Evolutionary conservation across 2,888 invertebrate genomes (phyloP).

Genomic region (Rhagonycha fulva): DNA sequence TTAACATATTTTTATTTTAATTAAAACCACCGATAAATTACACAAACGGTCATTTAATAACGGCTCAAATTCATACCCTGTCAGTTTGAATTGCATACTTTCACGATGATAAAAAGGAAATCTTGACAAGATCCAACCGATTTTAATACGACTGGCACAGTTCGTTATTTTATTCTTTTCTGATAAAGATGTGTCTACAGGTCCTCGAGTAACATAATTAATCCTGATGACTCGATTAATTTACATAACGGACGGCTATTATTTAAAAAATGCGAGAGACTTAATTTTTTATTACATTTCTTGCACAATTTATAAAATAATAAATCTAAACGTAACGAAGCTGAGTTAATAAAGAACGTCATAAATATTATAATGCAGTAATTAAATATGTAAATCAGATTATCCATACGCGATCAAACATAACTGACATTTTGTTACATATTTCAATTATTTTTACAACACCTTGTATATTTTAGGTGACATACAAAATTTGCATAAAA

Average conservation of each 20-base stretch:
- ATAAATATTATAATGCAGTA: neutral
- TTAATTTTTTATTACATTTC: neutral
- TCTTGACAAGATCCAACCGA: neutral
- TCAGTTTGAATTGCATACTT: neutral
- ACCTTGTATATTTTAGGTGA: neutral
- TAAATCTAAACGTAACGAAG: neutral
- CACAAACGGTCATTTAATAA: neutral
- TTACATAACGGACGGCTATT: neutral
- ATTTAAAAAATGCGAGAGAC: neutral
- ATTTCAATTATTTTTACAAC: neutral
- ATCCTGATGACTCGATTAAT: neutral
- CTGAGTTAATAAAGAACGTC: neutral
- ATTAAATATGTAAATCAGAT: neutral
- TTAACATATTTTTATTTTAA: neutral
- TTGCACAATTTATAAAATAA: neutral
- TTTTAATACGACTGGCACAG: neutral
- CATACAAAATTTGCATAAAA: neutral
- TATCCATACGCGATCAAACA: neutral
- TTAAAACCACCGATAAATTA: neutral
- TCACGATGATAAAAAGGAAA: neutral
- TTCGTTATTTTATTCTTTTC: neutral
- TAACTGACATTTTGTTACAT: neutral
- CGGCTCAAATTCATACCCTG: neutral
- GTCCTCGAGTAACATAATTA: neutral
- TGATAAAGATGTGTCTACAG: neutral